Conservation (phyloP, 2,113 vertebrate genomes). For the Bos indicus region DNA sequence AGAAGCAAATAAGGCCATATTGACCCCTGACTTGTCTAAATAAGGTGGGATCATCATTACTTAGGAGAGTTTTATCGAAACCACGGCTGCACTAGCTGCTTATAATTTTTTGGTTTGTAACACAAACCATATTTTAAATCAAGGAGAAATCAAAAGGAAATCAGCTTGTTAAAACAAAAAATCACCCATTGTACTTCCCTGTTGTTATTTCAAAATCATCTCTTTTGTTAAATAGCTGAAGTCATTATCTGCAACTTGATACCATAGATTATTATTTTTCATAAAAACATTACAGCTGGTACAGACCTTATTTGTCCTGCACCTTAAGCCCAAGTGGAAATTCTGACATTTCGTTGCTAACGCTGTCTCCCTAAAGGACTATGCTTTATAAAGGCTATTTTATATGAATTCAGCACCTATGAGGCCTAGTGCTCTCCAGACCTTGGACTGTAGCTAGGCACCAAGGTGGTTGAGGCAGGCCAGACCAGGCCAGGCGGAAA, state of each 20-base stretch:
- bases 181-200: conserved; percentile 46
- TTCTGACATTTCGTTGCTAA: conserved; percentile 65
- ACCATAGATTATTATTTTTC: conserved; percentile 51
- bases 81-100: conserved; percentile 54
- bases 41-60: conserved; percentile 82
- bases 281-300: conserved; percentile 59
- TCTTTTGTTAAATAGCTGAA: conserved; percentile 74
- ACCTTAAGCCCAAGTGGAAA: conserved; percentile 5
- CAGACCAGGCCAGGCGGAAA: neutral
- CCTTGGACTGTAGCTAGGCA: neutral
- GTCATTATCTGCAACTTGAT: conserved; percentile 72
- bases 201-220: conserved; percentile 55
- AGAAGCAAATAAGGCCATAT: conserved; percentile 82
- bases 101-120: conserved; percentile 74
- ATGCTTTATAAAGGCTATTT: conserved; percentile 66
- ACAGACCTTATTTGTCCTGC: conserved; percentile 67
- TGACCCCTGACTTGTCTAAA: conserved; percentile 84
- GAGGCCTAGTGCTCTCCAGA: neutral
- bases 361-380: conserved; percentile 53
- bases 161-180: conserved; percentile 74
- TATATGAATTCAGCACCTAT: conserved; percentile 32
- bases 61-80: conserved; percentile 80
- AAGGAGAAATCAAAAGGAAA: conserved; percentile 71
- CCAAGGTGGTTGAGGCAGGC: neutral
- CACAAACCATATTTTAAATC: conserved; percentile 64